These are phyloP conservation scores for Apamea anceps DNA, from an alignment of 2,888 invertebrate genomes.

Conservation along the genomic window DNA sequence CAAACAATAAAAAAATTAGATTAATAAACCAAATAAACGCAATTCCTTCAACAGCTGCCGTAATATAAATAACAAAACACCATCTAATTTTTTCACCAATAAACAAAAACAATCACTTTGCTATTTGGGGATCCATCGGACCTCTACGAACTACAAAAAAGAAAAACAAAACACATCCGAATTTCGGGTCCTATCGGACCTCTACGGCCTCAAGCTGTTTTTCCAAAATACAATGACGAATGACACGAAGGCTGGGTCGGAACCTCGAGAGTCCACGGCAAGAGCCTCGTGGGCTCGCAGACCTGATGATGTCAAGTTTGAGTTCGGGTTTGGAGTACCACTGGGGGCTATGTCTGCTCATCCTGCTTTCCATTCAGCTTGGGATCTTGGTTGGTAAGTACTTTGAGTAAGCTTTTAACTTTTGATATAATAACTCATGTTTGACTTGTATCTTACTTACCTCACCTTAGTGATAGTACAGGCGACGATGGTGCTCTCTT, in stretches of 20 bases:
- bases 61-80: slow-evolving; percentile 1
- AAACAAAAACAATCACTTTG: not conserved
- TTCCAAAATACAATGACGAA: slow-evolving; percentile 78
- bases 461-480: not conserved
- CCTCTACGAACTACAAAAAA: not conserved
- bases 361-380: slow-evolving; percentile 89
- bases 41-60: not conserved
- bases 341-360: slow-evolving; percentile 89
- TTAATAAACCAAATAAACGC: not conserved
- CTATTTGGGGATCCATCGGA: not conserved
- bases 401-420: not conserved
- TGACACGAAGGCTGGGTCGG: slow-evolving; percentile 73
- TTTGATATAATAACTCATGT: too few relatives aligned
- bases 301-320: slow-evolving; percentile 90
- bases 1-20: too few relatives aligned
- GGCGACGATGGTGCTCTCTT: not conserved
- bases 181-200: slow-evolving; percentile 2
- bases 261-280: slow-evolving; percentile 66
- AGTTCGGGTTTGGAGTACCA: slow-evolving; percentile 88
- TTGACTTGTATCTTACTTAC: not conserved
- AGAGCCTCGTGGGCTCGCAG: slow-evolving; percentile 79
- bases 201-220: slow-evolving; percentile 35
- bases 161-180: not conserved
- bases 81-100: too few relatives aligned
- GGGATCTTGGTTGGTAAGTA: slow-evolving; percentile 89